These are phyloP conservation scores for Monarcha castaneiventris DNA, from an alignment of 2,113 vertebrate genomes.

Conservation along the genomic window DNA sequence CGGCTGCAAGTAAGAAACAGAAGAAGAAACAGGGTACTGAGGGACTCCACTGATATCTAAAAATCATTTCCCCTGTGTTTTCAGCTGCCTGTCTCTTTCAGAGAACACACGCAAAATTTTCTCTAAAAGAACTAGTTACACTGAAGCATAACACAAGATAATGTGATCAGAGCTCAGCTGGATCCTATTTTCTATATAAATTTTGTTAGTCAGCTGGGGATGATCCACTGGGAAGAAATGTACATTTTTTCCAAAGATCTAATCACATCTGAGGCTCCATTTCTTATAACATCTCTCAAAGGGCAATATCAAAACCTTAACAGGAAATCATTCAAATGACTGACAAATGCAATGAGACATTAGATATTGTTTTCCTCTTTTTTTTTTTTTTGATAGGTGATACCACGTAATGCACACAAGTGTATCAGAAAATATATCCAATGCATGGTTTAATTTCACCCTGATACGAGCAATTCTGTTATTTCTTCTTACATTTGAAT, in stretches of 20 bases:
- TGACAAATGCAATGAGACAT: not conserved
- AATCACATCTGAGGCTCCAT: slow-evolving; percentile 9
- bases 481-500: not conserved
- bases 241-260: slow-evolving; percentile 29
- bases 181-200: slow-evolving; percentile 55
- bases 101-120: not conserved
- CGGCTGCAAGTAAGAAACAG: not conserved
- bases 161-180: slow-evolving; percentile 55
- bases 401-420: not conserved
- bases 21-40: not conserved
- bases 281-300: slow-evolving; percentile 21
- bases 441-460: not conserved
- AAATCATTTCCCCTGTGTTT: slow-evolving; percentile 17
- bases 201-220: not conserved
- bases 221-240: slow-evolving; percentile 30
- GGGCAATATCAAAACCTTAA: slow-evolving; percentile 5
- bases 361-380: not conserved
- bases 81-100: slow-evolving; percentile 8
- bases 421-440: not conserved
- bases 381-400: not conserved
- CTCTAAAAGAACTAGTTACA: not conserved
- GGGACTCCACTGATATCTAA: not conserved
- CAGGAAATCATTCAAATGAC: slow-evolving; percentile 25
- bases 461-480: not conserved
- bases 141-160: slow-evolving; percentile 35